Percentiles rank a stretch among this genome's conserved stretches.
These are phyloP conservation scores for Xylocampa areola DNA, from an alignment of 2,888 invertebrate species.

Conservation along the genomic window DNA sequence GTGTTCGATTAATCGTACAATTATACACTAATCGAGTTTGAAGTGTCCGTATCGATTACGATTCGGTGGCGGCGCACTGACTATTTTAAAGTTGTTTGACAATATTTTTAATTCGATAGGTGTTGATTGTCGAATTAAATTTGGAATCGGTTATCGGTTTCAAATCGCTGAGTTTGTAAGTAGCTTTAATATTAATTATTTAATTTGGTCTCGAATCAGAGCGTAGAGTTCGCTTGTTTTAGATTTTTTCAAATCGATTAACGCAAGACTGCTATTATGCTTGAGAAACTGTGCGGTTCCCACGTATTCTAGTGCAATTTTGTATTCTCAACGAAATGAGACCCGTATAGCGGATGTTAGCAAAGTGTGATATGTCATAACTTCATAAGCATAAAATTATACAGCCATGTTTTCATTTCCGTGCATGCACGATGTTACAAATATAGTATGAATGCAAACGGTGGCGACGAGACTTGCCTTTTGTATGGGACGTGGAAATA, in stretches of 20 bases:
- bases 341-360: constrained; percentile 48
- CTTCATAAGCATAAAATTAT: constrained; percentile 57
- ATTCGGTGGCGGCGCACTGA: constrained; percentile 41
- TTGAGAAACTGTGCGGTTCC: constrained; percentile 31
- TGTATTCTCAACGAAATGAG: constrained; percentile 51
- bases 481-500: constrained; percentile 42
- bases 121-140: constrained; percentile 44
- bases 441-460: constrained; percentile 47
- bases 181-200: constrained; percentile 3
- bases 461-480: constrained; percentile 28
- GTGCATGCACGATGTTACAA: constrained; percentile 44
- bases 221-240: constrained; percentile 6
- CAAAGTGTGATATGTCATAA: constrained; percentile 49
- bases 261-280: neutral
- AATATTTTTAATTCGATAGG: constrained; percentile 43
- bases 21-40: constrained; percentile 56
- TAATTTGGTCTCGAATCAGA: constrained; percentile 1
- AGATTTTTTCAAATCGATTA: constrained; percentile 2
- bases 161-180: constrained; percentile 11
- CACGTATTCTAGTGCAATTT: constrained; percentile 45
- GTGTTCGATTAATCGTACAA: constrained; percentile 45
- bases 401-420: constrained; percentile 54
- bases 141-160: constrained; percentile 33
- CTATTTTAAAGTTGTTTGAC: constrained; percentile 48
- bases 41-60: constrained; percentile 56